These are phyloP conservation scores for Raja brachyura DNA, from an alignment of 2,113 vertebrate genomes.

Conservation along the genomic window DNA sequence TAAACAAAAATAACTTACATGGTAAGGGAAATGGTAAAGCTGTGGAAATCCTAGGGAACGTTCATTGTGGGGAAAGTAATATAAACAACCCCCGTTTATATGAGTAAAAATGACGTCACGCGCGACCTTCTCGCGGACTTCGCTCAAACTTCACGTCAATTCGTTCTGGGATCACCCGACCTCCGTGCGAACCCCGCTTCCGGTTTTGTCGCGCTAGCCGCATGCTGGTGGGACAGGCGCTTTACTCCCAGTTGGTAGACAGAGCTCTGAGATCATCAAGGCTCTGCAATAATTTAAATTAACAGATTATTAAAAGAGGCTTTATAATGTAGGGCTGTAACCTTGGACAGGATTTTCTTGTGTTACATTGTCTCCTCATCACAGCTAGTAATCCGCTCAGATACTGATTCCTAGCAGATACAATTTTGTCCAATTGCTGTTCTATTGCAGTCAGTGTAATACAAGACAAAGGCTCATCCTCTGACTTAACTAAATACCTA, in stretches of 20 bases:
- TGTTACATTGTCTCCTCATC: not conserved
- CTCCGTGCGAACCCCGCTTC: too few relatives aligned
- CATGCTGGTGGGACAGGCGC: too few relatives aligned
- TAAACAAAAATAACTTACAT: too few relatives aligned
- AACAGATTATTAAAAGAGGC: constrained; percentile 26
- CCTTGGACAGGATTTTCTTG: constrained; percentile 24
- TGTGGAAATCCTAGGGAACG: too few relatives aligned
- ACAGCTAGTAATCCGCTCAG: not conserved
- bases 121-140: too few relatives aligned
- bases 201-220: too few relatives aligned
- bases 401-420: not conserved
- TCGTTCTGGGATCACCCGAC: too few relatives aligned
- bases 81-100: too few relatives aligned
- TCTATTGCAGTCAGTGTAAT: not conserved
- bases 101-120: too few relatives aligned
- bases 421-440: not conserved
- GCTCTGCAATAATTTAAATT: not conserved
- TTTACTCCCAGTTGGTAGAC: not conserved
- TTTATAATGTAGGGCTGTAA: constrained; percentile 8
- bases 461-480: not conserved
- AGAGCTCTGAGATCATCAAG: not conserved
- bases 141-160: too few relatives aligned
- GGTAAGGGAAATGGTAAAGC: too few relatives aligned
- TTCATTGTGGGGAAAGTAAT: too few relatives aligned
- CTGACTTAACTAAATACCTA: not conserved